Evolutionary conservation across 2,888 invertebrate genomes (phyloP).

Genomic region (Neoitamus cyanurus): DNA sequence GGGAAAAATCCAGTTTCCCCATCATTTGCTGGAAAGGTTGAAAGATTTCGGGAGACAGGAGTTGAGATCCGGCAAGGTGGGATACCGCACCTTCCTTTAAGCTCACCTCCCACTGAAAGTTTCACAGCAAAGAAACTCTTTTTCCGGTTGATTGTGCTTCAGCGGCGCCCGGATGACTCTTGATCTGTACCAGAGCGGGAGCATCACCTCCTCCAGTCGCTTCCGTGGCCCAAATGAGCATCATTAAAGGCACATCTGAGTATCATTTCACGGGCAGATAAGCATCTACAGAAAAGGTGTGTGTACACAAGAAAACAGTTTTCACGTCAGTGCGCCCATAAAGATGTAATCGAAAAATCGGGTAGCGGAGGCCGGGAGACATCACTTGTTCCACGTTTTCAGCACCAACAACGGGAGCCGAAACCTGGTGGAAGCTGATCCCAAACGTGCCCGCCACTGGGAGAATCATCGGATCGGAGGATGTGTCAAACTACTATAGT

Average conservation of each 20-base stretch:
- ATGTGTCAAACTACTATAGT: not conserved
- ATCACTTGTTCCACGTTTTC: too few relatives aligned
- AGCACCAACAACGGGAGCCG: not conserved
- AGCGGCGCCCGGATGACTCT: not conserved
- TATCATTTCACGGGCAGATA: conserved; percentile 37
- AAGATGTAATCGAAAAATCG: conserved; percentile 39
- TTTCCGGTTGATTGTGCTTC: conserved; percentile 37
- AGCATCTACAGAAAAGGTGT: conserved; percentile 22
- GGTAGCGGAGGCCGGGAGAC: not conserved
- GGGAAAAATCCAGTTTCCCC: not conserved
- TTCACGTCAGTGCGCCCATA: conserved; percentile 40
- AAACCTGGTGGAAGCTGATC: not conserved
- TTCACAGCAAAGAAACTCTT: not conserved
- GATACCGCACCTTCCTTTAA: not conserved
- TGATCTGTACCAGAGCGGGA: not conserved
- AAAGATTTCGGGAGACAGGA: not conserved
- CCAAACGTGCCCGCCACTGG: not conserved
- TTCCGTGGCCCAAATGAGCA: conserved; percentile 13
- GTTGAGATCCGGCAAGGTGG: not conserved
- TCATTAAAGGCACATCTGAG: conserved; percentile 45
- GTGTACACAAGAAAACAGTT: conserved; percentile 37
- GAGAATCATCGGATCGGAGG: not conserved
- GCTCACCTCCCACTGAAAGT: not conserved
- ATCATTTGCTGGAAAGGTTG: not conserved
- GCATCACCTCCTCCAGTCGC: not conserved